Percentiles rank a stretch among this genome's conserved stretches.
Conservation (phyloP, 1,140 invertebrate species). For the Helicoverpa armigera region DNA sequence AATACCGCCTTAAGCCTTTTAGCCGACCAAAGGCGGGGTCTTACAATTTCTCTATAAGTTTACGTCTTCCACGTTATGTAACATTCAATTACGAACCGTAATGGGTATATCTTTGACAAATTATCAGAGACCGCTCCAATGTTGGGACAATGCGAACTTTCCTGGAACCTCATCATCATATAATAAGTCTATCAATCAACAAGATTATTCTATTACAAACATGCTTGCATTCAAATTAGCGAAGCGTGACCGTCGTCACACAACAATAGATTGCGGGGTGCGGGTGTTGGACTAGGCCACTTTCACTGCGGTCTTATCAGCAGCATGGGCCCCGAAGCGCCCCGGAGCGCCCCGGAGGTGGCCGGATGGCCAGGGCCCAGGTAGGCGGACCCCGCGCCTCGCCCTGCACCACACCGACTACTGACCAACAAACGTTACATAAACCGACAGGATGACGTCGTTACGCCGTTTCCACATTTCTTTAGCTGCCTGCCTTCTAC, state of each 20-base stretch:
- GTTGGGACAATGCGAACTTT: conserved; percentile 64
- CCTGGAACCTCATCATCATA: conserved; percentile 71
- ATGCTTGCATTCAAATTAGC: conserved; percentile 73
- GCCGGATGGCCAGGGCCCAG: conserved; percentile 48
- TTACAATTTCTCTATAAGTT: conserved; percentile 76
- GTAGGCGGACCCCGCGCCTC: conserved; percentile 18
- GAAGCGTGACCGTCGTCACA: conserved; percentile 71
- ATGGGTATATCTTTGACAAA: conserved; percentile 72
- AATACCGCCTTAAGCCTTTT: conserved; percentile 76
- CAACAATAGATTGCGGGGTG: conserved; percentile 62
- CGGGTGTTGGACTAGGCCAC: conserved; percentile 59
- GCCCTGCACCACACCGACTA: conserved; percentile 1
- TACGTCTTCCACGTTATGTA: conserved; percentile 69
- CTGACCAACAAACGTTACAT: conserved; percentile 37
- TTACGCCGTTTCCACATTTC: conserved; percentile 45
- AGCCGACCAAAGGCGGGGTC: conserved; percentile 66
- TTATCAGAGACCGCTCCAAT: conserved; percentile 62
- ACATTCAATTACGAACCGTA: conserved; percentile 77
- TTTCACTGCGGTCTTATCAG: conserved; percentile 72
- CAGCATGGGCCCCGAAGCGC: conserved; percentile 38
- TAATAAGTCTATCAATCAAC: conserved; percentile 76
- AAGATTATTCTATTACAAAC: conserved; percentile 69
- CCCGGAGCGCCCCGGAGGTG: conserved; percentile 20
- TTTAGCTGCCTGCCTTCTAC: conserved; percentile 38
- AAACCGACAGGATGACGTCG: conserved; percentile 46